phyloP scores from a whole-genome alignment of 2,797 vertebrate species.

The Mycteria americana region DNA sequence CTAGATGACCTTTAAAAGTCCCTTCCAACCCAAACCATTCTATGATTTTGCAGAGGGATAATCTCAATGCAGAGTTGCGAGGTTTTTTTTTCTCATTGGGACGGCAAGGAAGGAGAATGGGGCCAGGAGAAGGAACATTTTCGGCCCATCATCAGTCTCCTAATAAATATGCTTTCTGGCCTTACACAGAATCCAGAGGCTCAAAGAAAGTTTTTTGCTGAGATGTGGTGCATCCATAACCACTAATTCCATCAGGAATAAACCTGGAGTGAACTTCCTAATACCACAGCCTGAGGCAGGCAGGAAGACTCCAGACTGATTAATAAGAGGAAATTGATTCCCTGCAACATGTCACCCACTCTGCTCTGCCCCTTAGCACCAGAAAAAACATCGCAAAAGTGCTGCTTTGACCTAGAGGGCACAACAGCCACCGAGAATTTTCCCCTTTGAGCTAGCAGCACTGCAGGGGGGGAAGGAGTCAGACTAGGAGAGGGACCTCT shows the following conservation, averaged over 20 bases:
- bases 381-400: not conserved
- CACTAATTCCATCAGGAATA: not conserved
- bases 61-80: not conserved
- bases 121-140: not conserved
- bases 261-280: not conserved
- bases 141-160: not conserved
- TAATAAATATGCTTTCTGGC: not conserved
- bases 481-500: not conserved
- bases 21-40: not conserved
- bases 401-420: not conserved
- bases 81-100: not conserved
- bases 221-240: not conserved
- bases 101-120: not conserved
- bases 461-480: not conserved
- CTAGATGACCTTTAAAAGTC: not conserved
- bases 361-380: not conserved
- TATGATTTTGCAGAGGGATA: not conserved
- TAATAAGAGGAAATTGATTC: not conserved
- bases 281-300: not conserved
- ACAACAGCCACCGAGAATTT: not conserved
- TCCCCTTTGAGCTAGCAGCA: not conserved
- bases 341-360: not conserved
- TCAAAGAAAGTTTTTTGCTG: not conserved
- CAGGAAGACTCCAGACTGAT: not conserved
- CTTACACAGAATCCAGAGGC: not conserved